Evolutionary conservation across 2,113 vertebrate genomes (phyloP).

Genomic region (Rhinoderma darwinii): DNA sequence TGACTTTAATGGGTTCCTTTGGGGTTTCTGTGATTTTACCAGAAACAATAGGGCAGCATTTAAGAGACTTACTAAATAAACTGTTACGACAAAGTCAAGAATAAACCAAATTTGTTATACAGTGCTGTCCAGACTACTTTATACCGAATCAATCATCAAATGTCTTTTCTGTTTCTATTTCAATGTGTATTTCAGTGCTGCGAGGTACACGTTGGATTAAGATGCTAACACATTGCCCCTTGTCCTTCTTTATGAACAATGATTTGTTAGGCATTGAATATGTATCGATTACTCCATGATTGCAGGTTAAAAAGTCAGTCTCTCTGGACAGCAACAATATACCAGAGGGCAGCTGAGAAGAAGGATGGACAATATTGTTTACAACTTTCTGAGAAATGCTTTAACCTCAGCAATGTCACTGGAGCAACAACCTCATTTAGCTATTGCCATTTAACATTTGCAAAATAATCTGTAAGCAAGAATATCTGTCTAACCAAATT

Average conservation of each 20-base stretch:
- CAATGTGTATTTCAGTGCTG: not conserved
- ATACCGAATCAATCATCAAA: not conserved
- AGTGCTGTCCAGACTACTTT: not conserved
- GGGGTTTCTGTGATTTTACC: too few relatives aligned
- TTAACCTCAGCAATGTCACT: constrained; percentile 63
- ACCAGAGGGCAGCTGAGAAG: constrained; percentile 59
- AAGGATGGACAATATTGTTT: constrained; percentile 30
- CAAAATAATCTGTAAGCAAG: constrained; percentile 68
- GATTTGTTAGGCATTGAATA: constrained; percentile 30
- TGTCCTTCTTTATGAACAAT: constrained; percentile 44
- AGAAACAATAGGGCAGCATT: too few relatives aligned
- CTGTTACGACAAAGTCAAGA: not conserved
- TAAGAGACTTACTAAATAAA: too few relatives aligned
- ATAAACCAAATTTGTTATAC: not conserved
- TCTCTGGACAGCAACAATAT: constrained; percentile 35
- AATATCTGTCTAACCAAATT: constrained; percentile 54
- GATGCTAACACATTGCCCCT: constrained; percentile 28
- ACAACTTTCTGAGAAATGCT: constrained; percentile 53
- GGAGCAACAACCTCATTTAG: constrained; percentile 67
- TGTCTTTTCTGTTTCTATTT: not conserved
- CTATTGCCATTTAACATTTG: constrained; percentile 67
- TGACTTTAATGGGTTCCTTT: too few relatives aligned
- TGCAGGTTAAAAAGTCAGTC: constrained; percentile 30
- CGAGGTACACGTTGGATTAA: constrained; percentile 11
- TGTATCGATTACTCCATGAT: constrained; percentile 2